These are phyloP conservation scores for Chelonia mydas DNA, from an alignment of 2,797 vertebrate species.

Conservation along the genomic window DNA sequence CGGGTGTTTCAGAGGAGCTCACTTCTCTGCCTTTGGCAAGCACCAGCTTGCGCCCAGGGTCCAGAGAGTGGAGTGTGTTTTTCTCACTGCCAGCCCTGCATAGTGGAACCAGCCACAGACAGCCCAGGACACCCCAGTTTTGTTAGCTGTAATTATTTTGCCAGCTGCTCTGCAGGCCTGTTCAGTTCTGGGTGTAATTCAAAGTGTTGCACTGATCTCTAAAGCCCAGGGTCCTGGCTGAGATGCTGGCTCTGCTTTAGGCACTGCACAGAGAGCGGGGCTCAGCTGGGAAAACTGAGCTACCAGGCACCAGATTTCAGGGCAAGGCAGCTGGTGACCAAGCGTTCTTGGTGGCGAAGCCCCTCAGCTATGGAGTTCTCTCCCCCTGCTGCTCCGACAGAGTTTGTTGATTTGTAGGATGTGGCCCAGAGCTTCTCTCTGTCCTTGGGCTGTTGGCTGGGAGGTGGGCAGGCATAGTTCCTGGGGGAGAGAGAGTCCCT, in stretches of 20 bases:
- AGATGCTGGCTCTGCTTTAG: not conserved
- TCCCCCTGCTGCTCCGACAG: no score
- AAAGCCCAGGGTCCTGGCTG: not conserved
- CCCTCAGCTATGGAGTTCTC: not conserved
- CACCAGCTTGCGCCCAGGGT: not conserved
- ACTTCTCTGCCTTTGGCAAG: not conserved
- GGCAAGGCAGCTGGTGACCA: not conserved
- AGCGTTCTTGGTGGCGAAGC: no score
- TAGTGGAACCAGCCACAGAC: no score
- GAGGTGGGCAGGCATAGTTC: not conserved
- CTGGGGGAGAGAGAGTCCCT: not conserved
- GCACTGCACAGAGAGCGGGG: no score
- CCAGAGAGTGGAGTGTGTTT: not conserved
- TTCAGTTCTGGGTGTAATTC: not conserved
- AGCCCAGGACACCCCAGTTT: not conserved
- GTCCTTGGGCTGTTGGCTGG: not conserved
- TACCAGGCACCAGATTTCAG: not conserved
- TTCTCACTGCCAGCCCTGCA: not conserved
- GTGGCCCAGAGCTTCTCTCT: not conserved
- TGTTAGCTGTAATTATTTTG: not conserved
- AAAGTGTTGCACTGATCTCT: not conserved
- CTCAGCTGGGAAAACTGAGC: no score
- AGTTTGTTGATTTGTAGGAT: not conserved
- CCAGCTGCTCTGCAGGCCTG: not conserved
- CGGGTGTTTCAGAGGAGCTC: not conserved